Evolutionary conservation across 2,797 vertebrate species (phyloP).

Genomic region (Lithobates sylvaticus): DNA sequence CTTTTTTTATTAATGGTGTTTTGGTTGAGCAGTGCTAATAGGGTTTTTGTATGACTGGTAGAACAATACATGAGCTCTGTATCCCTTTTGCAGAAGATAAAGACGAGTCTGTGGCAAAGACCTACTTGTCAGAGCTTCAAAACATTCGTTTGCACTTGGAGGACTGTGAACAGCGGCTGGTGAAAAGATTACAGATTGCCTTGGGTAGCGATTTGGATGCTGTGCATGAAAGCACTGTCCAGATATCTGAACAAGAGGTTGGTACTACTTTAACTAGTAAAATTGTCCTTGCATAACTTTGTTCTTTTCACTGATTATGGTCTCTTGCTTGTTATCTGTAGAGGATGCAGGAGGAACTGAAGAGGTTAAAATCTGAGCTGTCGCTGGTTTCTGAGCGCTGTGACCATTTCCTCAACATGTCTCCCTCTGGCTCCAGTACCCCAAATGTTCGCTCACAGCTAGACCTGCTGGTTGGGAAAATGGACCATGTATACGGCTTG

Average conservation of each 20-base stretch:
- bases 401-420: slow-evolving; percentile 86
- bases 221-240: slow-evolving; percentile 76
- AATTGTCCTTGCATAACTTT: background rate
- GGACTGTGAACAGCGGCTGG: slow-evolving; percentile 86
- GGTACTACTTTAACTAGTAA: slow-evolving; percentile 49
- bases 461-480: slow-evolving; percentile 84
- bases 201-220: slow-evolving; percentile 73
- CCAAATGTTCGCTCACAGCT: slow-evolving; percentile 87
- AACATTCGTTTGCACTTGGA: slow-evolving; percentile 84
- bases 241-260: slow-evolving; percentile 92
- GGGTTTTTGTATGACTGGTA: background rate
- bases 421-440: slow-evolving; percentile 82
- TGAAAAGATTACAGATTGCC: slow-evolving; percentile 80
- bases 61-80: background rate
- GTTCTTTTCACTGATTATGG: rapidly evolving
- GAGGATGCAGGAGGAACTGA: slow-evolving; percentile 84
- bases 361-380: slow-evolving; percentile 79
- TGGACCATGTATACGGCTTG: slow-evolving; percentile 84
- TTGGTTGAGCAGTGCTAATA: background rate
- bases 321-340: slow-evolving; percentile 62
- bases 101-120: slow-evolving; percentile 88
- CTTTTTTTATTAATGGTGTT: background rate
- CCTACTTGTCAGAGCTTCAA: slow-evolving; percentile 89
- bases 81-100: slow-evolving; percentile 85
- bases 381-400: slow-evolving; percentile 85